These are phyloP conservation scores for Brachionus calyciflorus DNA, from an alignment of 1,140 invertebrate genomes.

Conservation along the genomic window DNA sequence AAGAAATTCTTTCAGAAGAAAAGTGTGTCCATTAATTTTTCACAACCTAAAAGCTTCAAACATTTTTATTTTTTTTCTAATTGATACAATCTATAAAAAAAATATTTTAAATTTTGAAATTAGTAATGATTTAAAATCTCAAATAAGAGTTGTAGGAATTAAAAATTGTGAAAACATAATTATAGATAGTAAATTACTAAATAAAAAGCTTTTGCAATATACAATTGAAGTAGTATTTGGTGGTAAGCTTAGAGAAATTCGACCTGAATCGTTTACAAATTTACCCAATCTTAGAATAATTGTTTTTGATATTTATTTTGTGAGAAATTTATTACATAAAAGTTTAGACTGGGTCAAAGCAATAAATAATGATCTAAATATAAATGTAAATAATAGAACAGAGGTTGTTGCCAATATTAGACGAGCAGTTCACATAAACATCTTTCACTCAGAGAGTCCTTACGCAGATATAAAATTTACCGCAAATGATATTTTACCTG, in stretches of 20 bases:
- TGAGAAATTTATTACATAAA: not conserved
- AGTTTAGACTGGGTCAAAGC: not conserved
- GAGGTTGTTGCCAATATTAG: not conserved
- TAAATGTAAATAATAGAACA: not conserved
- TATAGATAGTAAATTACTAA: not conserved
- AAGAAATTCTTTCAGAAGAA: too few species aligned
- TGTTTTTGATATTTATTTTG: slow-evolving; percentile 15
- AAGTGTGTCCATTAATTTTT: too few species aligned
- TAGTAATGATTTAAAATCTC: not conserved
- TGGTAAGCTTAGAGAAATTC: not conserved
- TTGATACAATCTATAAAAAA: slow-evolving; percentile 22
- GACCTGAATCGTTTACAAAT: not conserved
- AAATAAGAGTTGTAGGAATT: not conserved
- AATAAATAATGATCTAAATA: not conserved
- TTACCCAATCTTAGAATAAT: not conserved
- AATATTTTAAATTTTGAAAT: not conserved
- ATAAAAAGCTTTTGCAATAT: not conserved
- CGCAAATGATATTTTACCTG: not conserved
- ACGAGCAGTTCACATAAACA: not conserved
- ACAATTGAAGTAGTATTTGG: not conserved
- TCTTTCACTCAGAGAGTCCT: not conserved
- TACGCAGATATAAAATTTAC: not conserved
- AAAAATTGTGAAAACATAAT: not conserved
- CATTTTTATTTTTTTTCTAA: too few species aligned
- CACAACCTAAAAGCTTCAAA: too few species aligned